Evolutionary conservation across 2,113 vertebrate genomes (phyloP).

Genomic region (Brachypteracias leptosomus): DNA sequence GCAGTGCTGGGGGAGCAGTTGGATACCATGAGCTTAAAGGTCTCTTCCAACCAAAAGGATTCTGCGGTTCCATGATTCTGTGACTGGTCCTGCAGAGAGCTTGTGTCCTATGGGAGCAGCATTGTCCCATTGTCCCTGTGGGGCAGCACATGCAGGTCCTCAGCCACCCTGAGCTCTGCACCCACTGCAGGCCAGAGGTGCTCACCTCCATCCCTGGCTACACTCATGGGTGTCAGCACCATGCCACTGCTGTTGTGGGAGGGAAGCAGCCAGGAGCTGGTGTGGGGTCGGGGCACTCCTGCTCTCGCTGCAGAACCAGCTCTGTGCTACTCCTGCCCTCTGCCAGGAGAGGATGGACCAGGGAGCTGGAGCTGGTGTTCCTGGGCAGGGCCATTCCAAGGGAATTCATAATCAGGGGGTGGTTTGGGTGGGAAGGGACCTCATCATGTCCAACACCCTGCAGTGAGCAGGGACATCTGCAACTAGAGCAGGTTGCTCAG

Average conservation of each 20-base stretch:
- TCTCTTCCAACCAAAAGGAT: not conserved
- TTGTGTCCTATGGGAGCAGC: not conserved
- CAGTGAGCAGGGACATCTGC: too few relatives aligned
- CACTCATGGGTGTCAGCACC: not conserved
- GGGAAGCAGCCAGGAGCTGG: too few relatives aligned
- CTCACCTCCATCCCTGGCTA: not conserved
- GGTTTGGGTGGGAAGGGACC: too few relatives aligned
- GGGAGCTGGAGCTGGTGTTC: not conserved
- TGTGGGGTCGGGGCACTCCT: too few relatives aligned
- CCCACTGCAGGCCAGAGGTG: not conserved
- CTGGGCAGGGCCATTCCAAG: not conserved
- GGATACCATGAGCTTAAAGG: not conserved
- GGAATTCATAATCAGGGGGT: too few relatives aligned
- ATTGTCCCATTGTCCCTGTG: too few relatives aligned
- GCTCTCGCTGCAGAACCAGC: not conserved
- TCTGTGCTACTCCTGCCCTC: not conserved
- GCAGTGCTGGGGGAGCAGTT: too few relatives aligned
- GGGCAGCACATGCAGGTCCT: not conserved
- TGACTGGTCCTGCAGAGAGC: not conserved
- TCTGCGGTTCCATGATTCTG: not conserved
- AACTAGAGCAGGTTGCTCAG: too few relatives aligned
- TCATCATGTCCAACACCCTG: too few relatives aligned
- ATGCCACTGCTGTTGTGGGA: too few relatives aligned
- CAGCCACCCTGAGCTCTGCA: not conserved
- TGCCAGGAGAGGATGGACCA: not conserved